Evolutionary conservation across 2,797 vertebrate species (phyloP), one percentile per base, ranked within the genome.

Genomic region (Acanthiza pusilla): DNA sequence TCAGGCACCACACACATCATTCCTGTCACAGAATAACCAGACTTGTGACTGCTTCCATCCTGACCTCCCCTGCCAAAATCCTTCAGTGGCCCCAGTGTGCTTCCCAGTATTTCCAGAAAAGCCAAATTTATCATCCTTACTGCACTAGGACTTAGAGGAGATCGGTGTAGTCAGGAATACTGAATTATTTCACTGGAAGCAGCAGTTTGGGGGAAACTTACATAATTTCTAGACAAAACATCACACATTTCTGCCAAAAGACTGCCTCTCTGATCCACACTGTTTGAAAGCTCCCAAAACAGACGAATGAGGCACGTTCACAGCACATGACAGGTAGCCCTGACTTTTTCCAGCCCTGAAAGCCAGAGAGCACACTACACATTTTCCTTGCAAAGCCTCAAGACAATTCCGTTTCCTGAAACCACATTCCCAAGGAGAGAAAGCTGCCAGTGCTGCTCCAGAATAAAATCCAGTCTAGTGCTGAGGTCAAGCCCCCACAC

Each of bases 321-420:
- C 60, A 76, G 51, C 81, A 85, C 43, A 22, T 66, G 57, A 93
- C 29, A 92, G 82, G 71, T 27, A 91, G 30, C 58, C 68, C 51
- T 71, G 43, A 68, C 53, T 91, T 89, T 93, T 94, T 91, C 87
- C 87, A 96, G 17, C 13, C 68, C 76, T 57, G 68, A 74, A 58
- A 96, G 76, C 73, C 85, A 96, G 54, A 88, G 72, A 96, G 51
- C 54, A 87, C 21, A 11, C 55, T 26, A 80, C 95, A 85, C 70
- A 66, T 89, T 96, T 97, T 96, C 89, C 90, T 90, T 27, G 34
- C 57, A 67, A 73, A 80, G 73, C 75, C 66, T 73, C 68, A 36
- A 84, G 32, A 87, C 66, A 63, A 78, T 61, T 85, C 71, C 8
- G 7, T 74, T 95, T 96, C 94, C 91, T 91, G 84, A 93, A 90